A percentile compares a stretch with the other conserved stretches of the same genome.
Conservation (phyloP, 2,797 vertebrate species). For the Setipinna tenuifilis region DNA sequence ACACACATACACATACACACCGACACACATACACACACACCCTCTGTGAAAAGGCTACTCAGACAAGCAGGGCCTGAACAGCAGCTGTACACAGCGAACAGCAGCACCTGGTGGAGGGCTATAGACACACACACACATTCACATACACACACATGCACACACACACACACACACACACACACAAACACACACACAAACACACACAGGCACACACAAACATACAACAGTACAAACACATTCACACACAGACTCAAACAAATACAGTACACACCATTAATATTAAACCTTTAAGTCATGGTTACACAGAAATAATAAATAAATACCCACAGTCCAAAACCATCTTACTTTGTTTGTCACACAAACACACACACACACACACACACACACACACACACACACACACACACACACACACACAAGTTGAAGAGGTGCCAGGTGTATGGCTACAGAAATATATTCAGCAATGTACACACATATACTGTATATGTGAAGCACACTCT, state of each 20-base stretch:
- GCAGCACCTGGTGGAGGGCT: slow-evolving; percentile 61
- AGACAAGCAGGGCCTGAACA: not conserved
- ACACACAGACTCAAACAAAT: not conserved
- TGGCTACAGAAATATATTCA: no score
- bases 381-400: not conserved
- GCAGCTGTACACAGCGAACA: slow-evolving; percentile 42
- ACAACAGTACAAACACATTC: not conserved
- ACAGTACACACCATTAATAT: not conserved
- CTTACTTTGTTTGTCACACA: not conserved
- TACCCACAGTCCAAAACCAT: not conserved
- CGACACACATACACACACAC: slow-evolving; percentile 9
- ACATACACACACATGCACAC: not conserved
- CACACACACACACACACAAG: not conserved
- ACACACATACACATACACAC: not conserved
- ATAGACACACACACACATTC: slow-evolving; percentile 27
- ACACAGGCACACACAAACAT: not conserved
- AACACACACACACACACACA: not conserved
- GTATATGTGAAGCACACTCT: not conserved
- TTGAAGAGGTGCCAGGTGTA: no score
- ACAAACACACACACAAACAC: not conserved
- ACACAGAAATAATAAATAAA: not conserved
- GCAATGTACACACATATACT: no score
- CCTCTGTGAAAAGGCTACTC: not conserved
- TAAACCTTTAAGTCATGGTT: not conserved
- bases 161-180: not conserved